phyloP scores from a whole-genome alignment of 2,113 vertebrate genomes.

The Delphinapterus leucas region DNA sequence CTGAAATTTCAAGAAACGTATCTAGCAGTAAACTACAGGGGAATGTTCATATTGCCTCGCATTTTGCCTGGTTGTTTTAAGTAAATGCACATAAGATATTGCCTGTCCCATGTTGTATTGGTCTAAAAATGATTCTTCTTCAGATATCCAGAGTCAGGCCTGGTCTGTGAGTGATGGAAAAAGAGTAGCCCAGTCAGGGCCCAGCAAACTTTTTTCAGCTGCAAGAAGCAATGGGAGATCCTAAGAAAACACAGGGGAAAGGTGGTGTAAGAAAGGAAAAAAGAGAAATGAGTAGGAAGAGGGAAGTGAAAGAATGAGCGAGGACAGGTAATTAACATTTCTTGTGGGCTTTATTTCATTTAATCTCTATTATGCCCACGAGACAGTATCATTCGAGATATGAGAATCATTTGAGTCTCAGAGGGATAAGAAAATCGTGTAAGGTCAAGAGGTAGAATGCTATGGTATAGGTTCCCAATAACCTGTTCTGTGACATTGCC shows the following conservation, averaged over 20 bases:
- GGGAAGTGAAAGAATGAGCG: background rate
- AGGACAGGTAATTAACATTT: background rate
- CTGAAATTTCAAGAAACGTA: background rate
- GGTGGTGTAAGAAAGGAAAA: background rate
- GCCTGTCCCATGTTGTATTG: background rate
- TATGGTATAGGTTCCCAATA: background rate
- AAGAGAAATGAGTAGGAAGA: background rate
- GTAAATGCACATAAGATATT: background rate
- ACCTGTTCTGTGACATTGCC: background rate
- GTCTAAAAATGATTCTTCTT: background rate
- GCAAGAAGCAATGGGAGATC: background rate
- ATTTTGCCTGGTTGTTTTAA: background rate
- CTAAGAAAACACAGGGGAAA: background rate
- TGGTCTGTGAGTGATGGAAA: background rate
- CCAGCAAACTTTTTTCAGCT: background rate
- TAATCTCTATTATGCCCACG: too few species aligned
- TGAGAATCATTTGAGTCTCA: background rate
- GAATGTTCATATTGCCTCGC: fast-evolving
- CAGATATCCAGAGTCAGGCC: background rate
- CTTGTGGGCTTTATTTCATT: background rate
- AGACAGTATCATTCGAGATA: too few species aligned
- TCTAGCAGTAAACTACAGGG: background rate
- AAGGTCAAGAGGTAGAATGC: background rate
- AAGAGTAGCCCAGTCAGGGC: background rate
- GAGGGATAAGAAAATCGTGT: background rate